Percentiles rank a stretch among this genome's conserved stretches.
phyloP scores from a whole-genome alignment of 1,140 invertebrate species.

The Drosophila athabasca region DNA sequence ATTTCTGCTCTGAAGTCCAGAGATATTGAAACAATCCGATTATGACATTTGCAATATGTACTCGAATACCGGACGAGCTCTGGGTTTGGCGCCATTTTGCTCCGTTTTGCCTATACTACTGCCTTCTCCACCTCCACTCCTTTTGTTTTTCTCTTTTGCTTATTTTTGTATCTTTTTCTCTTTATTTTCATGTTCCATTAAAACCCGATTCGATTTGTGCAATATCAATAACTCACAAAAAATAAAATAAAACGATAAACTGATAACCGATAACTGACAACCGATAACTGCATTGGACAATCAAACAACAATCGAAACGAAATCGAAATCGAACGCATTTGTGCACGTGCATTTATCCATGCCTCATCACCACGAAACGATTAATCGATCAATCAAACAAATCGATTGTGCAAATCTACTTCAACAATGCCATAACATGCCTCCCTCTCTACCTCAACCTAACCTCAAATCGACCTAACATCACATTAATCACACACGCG shows the following conservation, averaged over 20 bases:
- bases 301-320: conserved; percentile 41
- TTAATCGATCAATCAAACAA: conserved; percentile 50
- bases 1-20: too few relatives aligned
- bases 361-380: conserved; percentile 33
- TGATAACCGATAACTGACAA: conserved; percentile 30
- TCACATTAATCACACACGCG: neutral
- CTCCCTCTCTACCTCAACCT: conserved; percentile 27
- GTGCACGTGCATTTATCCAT: conserved; percentile 62
- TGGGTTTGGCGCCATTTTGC: neutral
- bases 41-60: too few relatives aligned
- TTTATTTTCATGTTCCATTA: conserved; percentile 83
- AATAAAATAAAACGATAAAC: conserved; percentile 48
- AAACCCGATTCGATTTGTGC: conserved; percentile 79
- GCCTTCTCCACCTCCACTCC: conserved; percentile 62
- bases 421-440: conserved; percentile 25
- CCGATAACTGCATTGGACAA: conserved; percentile 33
- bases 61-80: too few relatives aligned
- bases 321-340: conserved; percentile 61
- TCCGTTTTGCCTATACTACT: conserved; percentile 47
- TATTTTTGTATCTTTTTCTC: conserved; percentile 82
- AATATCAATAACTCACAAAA: conserved; percentile 66
- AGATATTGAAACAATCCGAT: too few relatives aligned
- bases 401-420: conserved; percentile 33
- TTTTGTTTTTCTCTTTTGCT: conserved; percentile 80
- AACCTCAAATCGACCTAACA: conserved; percentile 13